Percentiles rank a stretch among this genome's conserved stretches.
These are phyloP conservation scores for Xenus cinereus DNA, from an alignment of 2,113 vertebrate genomes.

Conservation along the genomic window DNA sequence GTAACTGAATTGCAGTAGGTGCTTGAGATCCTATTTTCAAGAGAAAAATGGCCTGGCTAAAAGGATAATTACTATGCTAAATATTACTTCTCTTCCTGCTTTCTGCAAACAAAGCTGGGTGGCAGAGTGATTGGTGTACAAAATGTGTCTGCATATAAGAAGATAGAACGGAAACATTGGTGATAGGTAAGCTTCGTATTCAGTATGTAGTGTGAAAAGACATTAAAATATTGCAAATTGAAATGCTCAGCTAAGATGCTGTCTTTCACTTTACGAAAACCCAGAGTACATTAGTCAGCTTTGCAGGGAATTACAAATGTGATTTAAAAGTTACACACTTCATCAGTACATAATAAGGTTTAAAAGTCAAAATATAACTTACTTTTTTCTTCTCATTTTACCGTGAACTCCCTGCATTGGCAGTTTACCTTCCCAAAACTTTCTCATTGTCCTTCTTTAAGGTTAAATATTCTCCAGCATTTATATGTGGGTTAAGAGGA, in stretches of 20 bases:
- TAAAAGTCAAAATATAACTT: neutral
- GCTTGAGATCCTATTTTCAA: neutral
- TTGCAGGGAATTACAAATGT: neutral
- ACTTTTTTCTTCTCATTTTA: neutral
- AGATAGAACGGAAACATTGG: neutral
- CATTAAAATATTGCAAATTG: neutral
- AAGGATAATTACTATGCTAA: constrained; percentile 1
- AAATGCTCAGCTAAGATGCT: neutral
- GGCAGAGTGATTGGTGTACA: neutral
- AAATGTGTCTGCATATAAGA: neutral
- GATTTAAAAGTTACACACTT: neutral
- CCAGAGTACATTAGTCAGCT: neutral
- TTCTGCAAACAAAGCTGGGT: neutral
- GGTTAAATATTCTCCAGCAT: neutral
- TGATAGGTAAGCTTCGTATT: neutral
- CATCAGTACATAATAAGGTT: neutral
- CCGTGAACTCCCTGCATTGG: neutral
- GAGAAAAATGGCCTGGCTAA: neutral
- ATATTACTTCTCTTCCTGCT: neutral
- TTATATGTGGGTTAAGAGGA: neutral
- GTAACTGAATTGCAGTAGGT: neutral
- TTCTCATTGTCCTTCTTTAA: neutral
- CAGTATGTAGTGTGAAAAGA: neutral
- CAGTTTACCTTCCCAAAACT: neutral
- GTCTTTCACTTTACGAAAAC: neutral